These are phyloP conservation scores for Xiphophorus maculatus DNA, from an alignment of 2,113 vertebrate genomes.

Conservation along the genomic window DNA sequence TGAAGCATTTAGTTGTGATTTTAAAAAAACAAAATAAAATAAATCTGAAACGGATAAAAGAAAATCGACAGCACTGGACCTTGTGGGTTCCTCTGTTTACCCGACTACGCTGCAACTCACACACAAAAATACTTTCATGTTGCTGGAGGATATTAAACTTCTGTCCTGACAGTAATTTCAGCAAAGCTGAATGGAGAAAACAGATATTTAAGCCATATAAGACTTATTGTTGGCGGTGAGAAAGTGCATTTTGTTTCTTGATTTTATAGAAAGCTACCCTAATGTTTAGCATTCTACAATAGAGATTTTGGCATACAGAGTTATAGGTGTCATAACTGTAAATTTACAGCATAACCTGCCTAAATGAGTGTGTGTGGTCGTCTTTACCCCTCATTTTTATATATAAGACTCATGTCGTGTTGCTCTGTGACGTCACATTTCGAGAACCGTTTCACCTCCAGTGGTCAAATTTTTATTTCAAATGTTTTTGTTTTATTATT, in stretches of 20 bases:
- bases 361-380: conserved; percentile 75
- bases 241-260: conserved; percentile 9
- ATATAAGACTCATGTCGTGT: conserved; percentile 68
- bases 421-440: conserved; percentile 68
- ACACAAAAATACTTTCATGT: conserved; percentile 45
- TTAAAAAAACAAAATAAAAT: not conserved
- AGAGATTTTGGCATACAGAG: conserved; percentile 68
- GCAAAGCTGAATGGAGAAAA: conserved; percentile 51
- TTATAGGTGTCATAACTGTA: conserved; percentile 81
- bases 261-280: conserved; percentile 70
- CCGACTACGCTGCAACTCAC: conserved; percentile 20
- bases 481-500: not conserved
- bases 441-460: conserved; percentile 53
- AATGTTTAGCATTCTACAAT: conserved; percentile 65
- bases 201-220: conserved; percentile 83
- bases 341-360: conserved; percentile 83
- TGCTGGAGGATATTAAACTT: conserved; percentile 30
- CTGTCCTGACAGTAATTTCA: conserved; percentile 39
- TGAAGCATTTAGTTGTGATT: not conserved
- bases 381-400: conserved; percentile 50
- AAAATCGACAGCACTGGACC: not conserved
- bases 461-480: conserved; percentile 66
- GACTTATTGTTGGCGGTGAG: conserved; percentile 70
- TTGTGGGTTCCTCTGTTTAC: conserved; percentile 31
- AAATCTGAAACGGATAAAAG: not conserved